phyloP scores from a whole-genome alignment of 2,113 vertebrate genomes.

The Psittacula cyanocephala region DNA sequence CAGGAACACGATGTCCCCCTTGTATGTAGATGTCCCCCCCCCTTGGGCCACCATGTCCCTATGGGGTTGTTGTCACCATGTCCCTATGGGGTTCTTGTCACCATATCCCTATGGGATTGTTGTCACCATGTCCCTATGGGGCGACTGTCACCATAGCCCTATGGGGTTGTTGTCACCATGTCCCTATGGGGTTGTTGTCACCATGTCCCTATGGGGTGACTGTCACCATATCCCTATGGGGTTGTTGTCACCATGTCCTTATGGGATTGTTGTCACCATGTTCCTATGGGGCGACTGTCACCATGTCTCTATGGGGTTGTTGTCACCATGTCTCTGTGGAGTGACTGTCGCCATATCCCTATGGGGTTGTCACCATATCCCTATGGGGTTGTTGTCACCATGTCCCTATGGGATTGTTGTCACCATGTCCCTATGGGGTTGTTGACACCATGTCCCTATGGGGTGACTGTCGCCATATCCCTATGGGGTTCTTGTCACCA shows the following conservation, averaged over 20 bases:
- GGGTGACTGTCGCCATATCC: background rate
- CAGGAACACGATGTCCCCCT: background rate
- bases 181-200: background rate
- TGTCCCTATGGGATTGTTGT: background rate
- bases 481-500: background rate
- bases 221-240: background rate
- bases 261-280: background rate
- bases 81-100: background rate
- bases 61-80: background rate
- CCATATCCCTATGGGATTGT: background rate
- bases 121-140: background rate
- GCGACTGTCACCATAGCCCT: fast-evolving
- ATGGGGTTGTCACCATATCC: no score
- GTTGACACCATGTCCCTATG: background rate
- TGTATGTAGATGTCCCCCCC: background rate
- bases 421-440: background rate
- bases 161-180: no score
- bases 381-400: no score
- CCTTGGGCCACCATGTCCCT: background rate
- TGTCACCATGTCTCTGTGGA: no score
- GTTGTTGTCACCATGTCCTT: background rate
- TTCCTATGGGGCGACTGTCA: background rate
- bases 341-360: no score
- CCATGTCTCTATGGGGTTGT: fast-evolving
- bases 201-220: no score